These are phyloP conservation scores for Opisthocomus hoazin DNA, from an alignment of 2,113 vertebrate species.

Conservation along the genomic window DNA sequence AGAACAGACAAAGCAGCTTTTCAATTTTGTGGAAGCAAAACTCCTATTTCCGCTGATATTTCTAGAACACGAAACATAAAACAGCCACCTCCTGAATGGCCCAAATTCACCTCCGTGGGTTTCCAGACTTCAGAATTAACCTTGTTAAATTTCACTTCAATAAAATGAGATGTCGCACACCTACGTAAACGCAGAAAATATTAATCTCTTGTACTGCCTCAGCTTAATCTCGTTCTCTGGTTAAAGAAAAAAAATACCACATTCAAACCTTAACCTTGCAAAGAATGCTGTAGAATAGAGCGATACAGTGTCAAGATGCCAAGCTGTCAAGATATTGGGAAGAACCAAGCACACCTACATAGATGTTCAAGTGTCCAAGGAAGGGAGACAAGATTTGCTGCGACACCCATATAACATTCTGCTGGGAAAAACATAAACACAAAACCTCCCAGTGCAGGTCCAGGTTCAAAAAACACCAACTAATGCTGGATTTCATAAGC, in stretches of 20 bases:
- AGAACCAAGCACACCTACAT: neutral
- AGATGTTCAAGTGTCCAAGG: neutral
- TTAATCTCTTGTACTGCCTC: neutral
- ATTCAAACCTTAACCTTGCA: neutral
- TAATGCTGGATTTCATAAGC: neutral
- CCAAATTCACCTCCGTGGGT: neutral
- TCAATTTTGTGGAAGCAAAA: neutral
- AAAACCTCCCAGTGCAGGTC: neutral
- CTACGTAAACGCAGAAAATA: neutral
- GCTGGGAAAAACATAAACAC: neutral
- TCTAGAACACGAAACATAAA: neutral
- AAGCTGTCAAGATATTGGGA: neutral
- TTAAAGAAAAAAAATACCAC: neutral
- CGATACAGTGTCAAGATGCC: neutral
- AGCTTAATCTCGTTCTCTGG: neutral
- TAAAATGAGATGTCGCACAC: neutral
- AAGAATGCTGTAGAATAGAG: neutral
- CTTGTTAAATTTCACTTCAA: neutral
- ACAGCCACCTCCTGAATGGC: neutral
- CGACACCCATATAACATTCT: neutral
- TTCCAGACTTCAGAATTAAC: neutral
- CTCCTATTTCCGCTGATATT: neutral
- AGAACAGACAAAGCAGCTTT: neutral
- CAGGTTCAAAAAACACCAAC: neutral
- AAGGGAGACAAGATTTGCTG: neutral